Evolutionary conservation across 2,113 vertebrate species (phyloP).

Genomic region (Gymnobelideus leadbeateri): DNA sequence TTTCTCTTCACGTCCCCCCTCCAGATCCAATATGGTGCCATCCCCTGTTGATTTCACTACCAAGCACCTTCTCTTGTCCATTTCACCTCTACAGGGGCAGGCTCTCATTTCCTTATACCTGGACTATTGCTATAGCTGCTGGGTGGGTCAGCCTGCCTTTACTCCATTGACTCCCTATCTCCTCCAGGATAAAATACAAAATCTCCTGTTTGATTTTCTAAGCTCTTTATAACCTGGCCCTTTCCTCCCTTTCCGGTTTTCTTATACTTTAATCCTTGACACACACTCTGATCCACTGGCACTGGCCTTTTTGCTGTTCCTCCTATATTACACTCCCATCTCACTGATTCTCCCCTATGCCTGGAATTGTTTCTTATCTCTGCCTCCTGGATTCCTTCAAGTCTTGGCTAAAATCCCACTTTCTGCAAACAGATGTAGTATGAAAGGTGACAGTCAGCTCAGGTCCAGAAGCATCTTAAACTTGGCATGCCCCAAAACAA

Average conservation of each 20-base stretch:
- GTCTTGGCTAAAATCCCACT: background rate
- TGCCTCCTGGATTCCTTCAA: background rate
- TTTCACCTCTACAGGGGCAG: background rate
- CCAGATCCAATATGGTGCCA: background rate
- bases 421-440: background rate
- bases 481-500: too few relatives aligned
- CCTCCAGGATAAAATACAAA: too few relatives aligned
- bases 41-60: background rate
- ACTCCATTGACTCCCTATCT: too few relatives aligned
- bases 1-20: background rate
- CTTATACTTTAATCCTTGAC: background rate
- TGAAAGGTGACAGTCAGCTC: background rate
- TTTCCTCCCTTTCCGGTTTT: background rate
- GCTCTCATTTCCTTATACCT: background rate
- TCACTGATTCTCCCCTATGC: background rate
- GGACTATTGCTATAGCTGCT: too few relatives aligned
- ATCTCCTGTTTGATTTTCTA: background rate
- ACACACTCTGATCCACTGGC: too few relatives aligned
- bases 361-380: background rate
- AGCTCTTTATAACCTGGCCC: background rate
- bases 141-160: too few relatives aligned
- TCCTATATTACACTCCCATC: background rate
- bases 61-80: background rate
- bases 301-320: background rate
- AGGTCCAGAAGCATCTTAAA: background rate